A percentile compares a stretch with the other conserved stretches of the same genome.
These are phyloP conservation scores for Charina bottae DNA, from an alignment of 2,113 vertebrate genomes.

Conservation along the genomic window DNA sequence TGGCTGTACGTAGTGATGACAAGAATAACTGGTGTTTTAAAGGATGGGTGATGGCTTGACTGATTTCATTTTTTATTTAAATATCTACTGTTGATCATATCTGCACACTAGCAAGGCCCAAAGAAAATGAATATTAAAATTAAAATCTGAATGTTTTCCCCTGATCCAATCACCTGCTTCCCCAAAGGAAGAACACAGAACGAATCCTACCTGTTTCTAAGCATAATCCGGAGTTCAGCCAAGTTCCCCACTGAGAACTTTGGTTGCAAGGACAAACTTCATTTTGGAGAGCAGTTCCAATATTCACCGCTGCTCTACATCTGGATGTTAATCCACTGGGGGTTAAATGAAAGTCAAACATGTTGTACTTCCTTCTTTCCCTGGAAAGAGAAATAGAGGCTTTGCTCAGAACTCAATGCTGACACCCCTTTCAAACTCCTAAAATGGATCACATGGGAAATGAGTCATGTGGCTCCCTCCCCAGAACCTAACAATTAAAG, in stretches of 20 bases:
- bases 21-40: not conserved
- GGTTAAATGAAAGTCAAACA: not conserved
- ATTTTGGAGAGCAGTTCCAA: not conserved
- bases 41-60: not conserved
- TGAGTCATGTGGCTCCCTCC: conserved; percentile 58
- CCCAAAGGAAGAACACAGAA: not conserved
- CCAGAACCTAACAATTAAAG: not conserved
- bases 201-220: conserved; percentile 68
- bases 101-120: accelerated
- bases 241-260: conserved; percentile 33
- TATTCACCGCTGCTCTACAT: conserved; percentile 37
- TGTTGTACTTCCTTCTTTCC: not conserved
- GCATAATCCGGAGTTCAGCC: conserved; percentile 43
- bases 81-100: not conserved
- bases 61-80: not conserved
- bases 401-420: conserved; percentile 35
- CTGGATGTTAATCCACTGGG: not conserved
- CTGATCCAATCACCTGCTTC: not conserved
- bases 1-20: not conserved
- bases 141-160: not conserved
- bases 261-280: conserved; percentile 5
- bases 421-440: conserved; percentile 44
- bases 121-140: not conserved
- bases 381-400: conserved; percentile 40
- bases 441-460: conserved; percentile 67